Base-by-base conservation (phyloP, 2,888 invertebrate species). In the Parascotia fuliginaria region DNA sequence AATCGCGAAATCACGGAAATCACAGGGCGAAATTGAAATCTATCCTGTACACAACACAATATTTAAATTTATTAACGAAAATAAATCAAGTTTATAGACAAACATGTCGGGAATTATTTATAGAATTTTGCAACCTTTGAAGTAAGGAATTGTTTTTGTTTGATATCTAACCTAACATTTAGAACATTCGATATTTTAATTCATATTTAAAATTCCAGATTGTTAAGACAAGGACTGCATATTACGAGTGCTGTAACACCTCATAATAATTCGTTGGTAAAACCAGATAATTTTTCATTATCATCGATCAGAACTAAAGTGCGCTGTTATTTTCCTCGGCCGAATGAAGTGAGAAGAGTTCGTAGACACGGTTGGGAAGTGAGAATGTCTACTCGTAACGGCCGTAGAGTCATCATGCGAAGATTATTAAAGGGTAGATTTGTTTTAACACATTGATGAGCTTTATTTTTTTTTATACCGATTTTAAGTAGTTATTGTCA, bases 381-480 rank as follows among this genome's bases (percentile, higher is more conserved):
- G 0, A 93, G 96, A 53, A 95, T 97, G 92, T 93, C 95, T 0
- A 96, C 96, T 0, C 89, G 90, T 0, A 89, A 76, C 34, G 97
- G 97, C 2, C 93, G 96, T n/a, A 93, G 90, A 74, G 82, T 95
- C 16, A 83, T 97, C 9, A 96, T 96, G 96, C 93, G 95, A 68
- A 93, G 96, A 63, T 93, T 97, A 60, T 87, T 97, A 1, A 96
- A 96, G 87, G 96, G 96, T 51, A 92, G 93, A 85, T 93, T 93
- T 83, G 94, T 94, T 9, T 81, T 96, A 22, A 89, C 94, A 9
- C 97, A 97, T 86, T 97, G 89, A 86, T 34, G n/a, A n/a, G n/a
- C n/a, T n/a, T n/a, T n/a, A n/a, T n/a, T n/a, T n/a, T n/a, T n/a
- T n/a, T n/a, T n/a, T n/a, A n/a, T n/a, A n/a, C n/a, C n/a, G n/a